Percentiles rank a stretch among this genome's conserved stretches.
phyloP scores from a whole-genome alignment of 2,888 invertebrate genomes.

The Amblyjoppa proteus region DNA sequence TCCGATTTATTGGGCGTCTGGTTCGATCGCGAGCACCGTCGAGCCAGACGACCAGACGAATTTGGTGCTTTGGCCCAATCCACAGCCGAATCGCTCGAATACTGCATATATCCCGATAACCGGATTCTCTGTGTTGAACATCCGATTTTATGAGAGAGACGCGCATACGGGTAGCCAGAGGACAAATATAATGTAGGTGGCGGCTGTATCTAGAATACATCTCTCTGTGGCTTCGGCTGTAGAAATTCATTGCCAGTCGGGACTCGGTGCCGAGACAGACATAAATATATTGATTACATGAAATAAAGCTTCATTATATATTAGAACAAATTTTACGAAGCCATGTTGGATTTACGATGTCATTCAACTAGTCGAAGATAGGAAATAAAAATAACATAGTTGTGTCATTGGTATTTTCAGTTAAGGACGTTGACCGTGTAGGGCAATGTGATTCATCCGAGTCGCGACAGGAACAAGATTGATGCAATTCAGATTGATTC shows the following conservation, averaged over 20 bases:
- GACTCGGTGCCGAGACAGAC: slow-evolving; percentile 48
- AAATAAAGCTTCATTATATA: slow-evolving; percentile 22
- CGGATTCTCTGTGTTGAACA: slow-evolving; percentile 41
- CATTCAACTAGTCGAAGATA: not conserved
- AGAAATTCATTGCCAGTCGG: slow-evolving; percentile 51
- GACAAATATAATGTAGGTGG: slow-evolving; percentile 46
- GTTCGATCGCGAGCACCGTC: slow-evolving; percentile 65
- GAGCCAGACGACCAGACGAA: slow-evolving; percentile 71
- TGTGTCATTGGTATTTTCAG: not conserved
- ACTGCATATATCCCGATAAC: slow-evolving; percentile 39
- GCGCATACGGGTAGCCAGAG: slow-evolving; percentile 30
- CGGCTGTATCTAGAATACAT: not conserved
- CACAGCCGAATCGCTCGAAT: slow-evolving; percentile 60
- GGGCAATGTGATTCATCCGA: slow-evolving; percentile 59
- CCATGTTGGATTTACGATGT: not conserved
- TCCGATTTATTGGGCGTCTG: slow-evolving; percentile 77
- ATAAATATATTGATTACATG: slow-evolving; percentile 13
- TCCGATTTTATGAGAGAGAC: slow-evolving; percentile 52
- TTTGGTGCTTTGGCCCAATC: slow-evolving; percentile 60
- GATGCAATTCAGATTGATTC: slow-evolving; percentile 67
- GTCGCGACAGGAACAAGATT: slow-evolving; percentile 10
- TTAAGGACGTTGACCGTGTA: slow-evolving; percentile 48
- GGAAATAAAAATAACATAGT: slow-evolving; percentile 5
- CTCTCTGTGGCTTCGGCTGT: slow-evolving; percentile 31
- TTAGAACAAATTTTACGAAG: not conserved